Evolutionary conservation across 1,140 invertebrate species (phyloP).

Genomic region (Drosophila lacteicornis): DNA sequence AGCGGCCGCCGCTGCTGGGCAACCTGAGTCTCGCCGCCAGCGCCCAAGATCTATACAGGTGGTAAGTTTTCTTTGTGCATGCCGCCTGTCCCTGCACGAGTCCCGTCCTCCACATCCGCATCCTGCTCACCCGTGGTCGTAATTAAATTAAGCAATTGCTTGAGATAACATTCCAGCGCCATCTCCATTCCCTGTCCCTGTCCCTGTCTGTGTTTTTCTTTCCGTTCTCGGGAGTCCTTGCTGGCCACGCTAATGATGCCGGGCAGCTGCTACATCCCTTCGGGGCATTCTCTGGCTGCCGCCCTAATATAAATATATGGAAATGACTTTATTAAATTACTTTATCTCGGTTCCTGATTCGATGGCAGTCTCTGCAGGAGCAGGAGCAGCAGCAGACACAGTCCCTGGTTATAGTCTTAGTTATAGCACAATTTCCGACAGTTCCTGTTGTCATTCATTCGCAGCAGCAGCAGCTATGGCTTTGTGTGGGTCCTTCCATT

Average conservation of each 20-base stretch:
- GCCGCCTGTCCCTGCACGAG: slow-evolving; percentile 5
- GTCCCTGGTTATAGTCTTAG: slow-evolving; percentile 52
- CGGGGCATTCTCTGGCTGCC: slow-evolving; percentile 21
- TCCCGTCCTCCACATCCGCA: not conserved
- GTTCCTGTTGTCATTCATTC: slow-evolving; percentile 73
- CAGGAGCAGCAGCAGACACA: not conserved
- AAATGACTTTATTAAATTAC: slow-evolving; percentile 83
- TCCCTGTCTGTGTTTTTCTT: slow-evolving; percentile 2
- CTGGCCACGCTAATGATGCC: slow-evolving; percentile 46
- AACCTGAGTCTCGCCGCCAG: slow-evolving; percentile 85
- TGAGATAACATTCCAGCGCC: slow-evolving; percentile 59
- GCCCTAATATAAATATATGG: slow-evolving; percentile 79
- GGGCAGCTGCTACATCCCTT: slow-evolving; percentile 26
- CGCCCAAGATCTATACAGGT: slow-evolving; percentile 85
- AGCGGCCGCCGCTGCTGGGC: slow-evolving; percentile 79
- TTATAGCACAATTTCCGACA: slow-evolving; percentile 67
- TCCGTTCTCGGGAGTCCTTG: slow-evolving; percentile 19
- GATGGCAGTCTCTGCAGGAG: not conserved
- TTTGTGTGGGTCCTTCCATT: slow-evolving; percentile 39
- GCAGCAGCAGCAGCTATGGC: slow-evolving; percentile 2
- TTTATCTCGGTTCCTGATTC: slow-evolving; percentile 70
- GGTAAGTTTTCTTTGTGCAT: slow-evolving; percentile 80
- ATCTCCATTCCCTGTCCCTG: not conserved
- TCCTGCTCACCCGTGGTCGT: slow-evolving; percentile 9
- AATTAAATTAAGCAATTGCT: slow-evolving; percentile 79